Evolutionary conservation across 2,888 invertebrate species (phyloP), one percentile per base, ranked within the genome.

Genomic region (Sarcophaga rosellei): DNA sequence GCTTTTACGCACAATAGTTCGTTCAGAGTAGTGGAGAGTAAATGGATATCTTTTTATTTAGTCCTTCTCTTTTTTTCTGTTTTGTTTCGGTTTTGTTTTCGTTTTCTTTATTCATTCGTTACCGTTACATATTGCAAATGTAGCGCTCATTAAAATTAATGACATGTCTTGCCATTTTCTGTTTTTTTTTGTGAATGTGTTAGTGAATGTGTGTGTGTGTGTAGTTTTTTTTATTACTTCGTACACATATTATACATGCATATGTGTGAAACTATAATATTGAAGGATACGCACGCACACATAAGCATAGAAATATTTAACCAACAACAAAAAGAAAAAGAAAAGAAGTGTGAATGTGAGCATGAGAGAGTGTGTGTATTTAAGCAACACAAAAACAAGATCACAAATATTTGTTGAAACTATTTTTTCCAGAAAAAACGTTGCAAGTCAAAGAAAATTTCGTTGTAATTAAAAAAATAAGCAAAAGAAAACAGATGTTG

Each of bases 131-230:
- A 53, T 15, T 53, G 53, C 12, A 15, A 53, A 53, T 53, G 53
- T 15, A 17, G 75, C 82, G 73, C 87, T 88, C 88, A 88, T 88
- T 88, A 88, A 88, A 88, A 88, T 88, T 88, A 88, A 88, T 88
- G 88, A 85, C 74, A 74, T 85, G 77, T 81, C 72, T 77, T 81
- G 17, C 20, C 68, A 44, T 44, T 74, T 25, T 59, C 57, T 66
- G 10, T 57, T 44, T 5, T 11, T 17, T 4, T 5, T 17, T 35
- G 23, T 47, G n/a, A 44, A 53, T 57, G 63, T 35, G 5, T 53
- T 35, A 17, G 1, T 15, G 53, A 21, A 12, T 45, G 10, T 53
- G 53, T 53, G 15, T 15, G 15, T 53, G 1, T 17, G 53, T 53
- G 1, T 53, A 5, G 4, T 15, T 53, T 53, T 53, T 10, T 35